Percentiles rank a stretch among this genome's conserved stretches.
phyloP scores from a whole-genome alignment of 2,888 invertebrate species.

The Trachelus stipa region DNA sequence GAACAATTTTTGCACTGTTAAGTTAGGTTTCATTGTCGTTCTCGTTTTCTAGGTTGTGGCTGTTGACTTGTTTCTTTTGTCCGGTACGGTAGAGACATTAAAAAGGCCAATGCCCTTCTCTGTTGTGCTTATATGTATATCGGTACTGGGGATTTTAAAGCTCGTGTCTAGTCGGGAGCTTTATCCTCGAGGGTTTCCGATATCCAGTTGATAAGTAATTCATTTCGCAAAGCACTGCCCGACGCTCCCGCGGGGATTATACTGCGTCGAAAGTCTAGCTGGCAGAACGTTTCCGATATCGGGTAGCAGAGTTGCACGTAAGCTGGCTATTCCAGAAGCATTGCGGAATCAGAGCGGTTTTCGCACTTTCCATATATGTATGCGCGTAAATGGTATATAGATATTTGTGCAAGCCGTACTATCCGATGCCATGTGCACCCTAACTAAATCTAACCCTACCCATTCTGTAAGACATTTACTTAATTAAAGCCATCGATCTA shows the following conservation, averaged over 20 bases:
- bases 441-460: background rate
- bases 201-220: conserved; percentile 32
- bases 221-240: conserved; percentile 24
- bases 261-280: background rate
- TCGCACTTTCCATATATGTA: background rate
- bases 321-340: background rate
- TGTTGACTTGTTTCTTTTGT: background rate
- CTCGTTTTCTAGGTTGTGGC: background rate
- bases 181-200: conserved; percentile 1
- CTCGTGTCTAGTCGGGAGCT: background rate
- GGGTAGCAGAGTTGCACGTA: background rate
- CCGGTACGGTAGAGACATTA: background rate
- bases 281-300: background rate
- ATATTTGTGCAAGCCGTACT: background rate
- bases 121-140: background rate
- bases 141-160: background rate
- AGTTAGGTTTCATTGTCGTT: background rate
- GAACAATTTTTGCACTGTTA: background rate
- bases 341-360: background rate
- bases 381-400: background rate
- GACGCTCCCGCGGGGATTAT: background rate
- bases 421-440: background rate
- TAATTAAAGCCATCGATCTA: conserved; percentile 51
- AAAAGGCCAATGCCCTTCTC: background rate
- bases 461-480: conserved; percentile 39